Percentiles rank a stretch among this genome's conserved stretches.
Conservation (phyloP, 2,888 invertebrate species). For the Euplexia lucipara region DNA sequence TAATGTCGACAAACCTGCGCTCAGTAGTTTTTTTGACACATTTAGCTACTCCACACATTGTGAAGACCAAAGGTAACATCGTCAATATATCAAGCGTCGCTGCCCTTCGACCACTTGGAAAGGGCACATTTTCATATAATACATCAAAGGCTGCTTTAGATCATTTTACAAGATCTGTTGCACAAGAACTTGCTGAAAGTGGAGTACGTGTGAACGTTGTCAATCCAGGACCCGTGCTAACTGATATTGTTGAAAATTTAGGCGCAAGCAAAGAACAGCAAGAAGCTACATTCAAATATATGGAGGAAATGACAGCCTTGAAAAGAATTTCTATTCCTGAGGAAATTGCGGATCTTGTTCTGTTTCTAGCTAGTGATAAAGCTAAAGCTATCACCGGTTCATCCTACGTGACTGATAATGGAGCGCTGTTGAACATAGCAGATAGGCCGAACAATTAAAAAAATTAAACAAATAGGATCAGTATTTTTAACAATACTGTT, state of each 20-base stretch:
- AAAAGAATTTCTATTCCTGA: conserved; percentile 25
- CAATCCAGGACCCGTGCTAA: conserved; percentile 36
- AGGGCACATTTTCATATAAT: conserved; percentile 7
- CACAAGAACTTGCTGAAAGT: conserved; percentile 23
- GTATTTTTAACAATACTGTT: too few relatives aligned
- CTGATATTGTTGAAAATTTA: conserved; percentile 24
- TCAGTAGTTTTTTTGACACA: conserved; percentile 54
- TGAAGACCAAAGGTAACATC: conserved; percentile 80
- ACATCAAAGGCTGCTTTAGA: conserved; percentile 33
- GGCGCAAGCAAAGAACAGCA: background rate
- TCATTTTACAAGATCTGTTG: conserved; percentile 24
- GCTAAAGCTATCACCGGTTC: conserved; percentile 34
- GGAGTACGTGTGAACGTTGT: conserved; percentile 36
- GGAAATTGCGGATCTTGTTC: conserved; percentile 81
- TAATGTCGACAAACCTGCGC: conserved; percentile 49
- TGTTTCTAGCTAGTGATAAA: conserved; percentile 39
- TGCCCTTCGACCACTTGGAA: background rate
- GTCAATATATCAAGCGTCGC: conserved; percentile 34
- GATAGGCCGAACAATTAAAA: background rate
- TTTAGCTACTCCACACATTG: conserved; percentile 59
- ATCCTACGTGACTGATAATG: conserved; percentile 38
- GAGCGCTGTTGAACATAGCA: conserved; percentile 1
- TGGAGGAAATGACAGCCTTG: conserved; percentile 10
- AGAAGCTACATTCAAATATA: background rate
- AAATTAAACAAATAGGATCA: too few relatives aligned